Evolutionary conservation across 2,797 vertebrate species (phyloP).

Genomic region (Rhynchotus rufescens): DNA sequence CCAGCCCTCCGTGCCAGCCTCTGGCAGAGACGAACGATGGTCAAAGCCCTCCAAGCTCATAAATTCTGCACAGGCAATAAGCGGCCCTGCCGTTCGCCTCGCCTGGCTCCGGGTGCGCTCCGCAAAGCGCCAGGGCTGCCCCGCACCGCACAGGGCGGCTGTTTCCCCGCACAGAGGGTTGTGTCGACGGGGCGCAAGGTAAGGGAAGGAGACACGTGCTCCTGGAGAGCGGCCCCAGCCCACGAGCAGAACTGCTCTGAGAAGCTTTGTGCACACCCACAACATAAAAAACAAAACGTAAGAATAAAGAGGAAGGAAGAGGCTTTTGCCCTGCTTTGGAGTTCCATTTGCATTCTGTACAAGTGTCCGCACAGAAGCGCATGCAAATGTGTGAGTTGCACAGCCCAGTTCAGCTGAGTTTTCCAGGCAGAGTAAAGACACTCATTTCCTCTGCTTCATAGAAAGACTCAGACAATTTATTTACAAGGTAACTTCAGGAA

Average conservation of each 20-base stretch:
- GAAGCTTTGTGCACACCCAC: background rate
- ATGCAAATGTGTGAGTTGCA: background rate
- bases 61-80: slow-evolving; percentile 98
- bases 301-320: background rate
- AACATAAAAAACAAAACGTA: background rate
- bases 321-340: slow-evolving; percentile 6
- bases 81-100: slow-evolving; percentile 81
- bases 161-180: slow-evolving; percentile 75
- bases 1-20: slow-evolving; percentile 88
- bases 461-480: background rate
- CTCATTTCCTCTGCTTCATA: background rate
- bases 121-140: slow-evolving; percentile 73
- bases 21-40: slow-evolving; percentile 90
- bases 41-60: slow-evolving; percentile 90
- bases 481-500: background rate
- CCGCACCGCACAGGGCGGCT: slow-evolving; percentile 66
- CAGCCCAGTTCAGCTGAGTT: background rate
- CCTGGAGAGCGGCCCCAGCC: slow-evolving; percentile 27
- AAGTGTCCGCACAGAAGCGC: no score
- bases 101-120: slow-evolving; percentile 77
- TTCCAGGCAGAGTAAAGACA: background rate
- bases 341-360: background rate
- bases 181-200: slow-evolving; percentile 55
- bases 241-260: background rate
- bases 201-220: background rate